A percentile compares a stretch with the other conserved stretches of the same genome.
Conservation (phyloP, 2,797 vertebrate genomes). For the Pitangus sulphuratus region DNA sequence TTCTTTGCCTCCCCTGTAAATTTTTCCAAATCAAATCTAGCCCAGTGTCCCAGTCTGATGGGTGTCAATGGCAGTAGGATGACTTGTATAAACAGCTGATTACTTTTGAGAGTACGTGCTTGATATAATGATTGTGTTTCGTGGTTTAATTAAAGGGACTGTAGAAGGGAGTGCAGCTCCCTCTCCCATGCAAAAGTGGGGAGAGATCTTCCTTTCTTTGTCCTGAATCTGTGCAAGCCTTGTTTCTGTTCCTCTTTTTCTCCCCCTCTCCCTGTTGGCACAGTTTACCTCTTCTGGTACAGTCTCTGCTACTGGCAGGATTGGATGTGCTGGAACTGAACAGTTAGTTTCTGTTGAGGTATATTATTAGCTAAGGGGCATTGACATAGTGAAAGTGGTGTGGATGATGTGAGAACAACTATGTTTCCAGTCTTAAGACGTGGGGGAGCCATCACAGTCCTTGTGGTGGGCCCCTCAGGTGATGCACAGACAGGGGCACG, state of each 20-base stretch:
- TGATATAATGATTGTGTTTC: background rate
- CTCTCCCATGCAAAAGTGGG: background rate
- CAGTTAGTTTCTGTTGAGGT: background rate
- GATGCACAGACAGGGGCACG: background rate
- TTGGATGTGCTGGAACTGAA: background rate
- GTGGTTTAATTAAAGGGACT: background rate
- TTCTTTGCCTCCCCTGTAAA: background rate
- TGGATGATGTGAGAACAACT: background rate
- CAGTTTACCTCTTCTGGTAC: background rate
- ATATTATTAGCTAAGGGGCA: accelerated
- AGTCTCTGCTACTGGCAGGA: background rate
- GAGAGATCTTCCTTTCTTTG: background rate
- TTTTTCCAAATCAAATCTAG: background rate
- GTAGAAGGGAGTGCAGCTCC: background rate
- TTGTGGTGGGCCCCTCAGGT: background rate
- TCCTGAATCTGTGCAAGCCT: background rate
- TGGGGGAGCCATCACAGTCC: background rate
- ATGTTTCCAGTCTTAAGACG: background rate
- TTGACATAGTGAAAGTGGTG: background rate
- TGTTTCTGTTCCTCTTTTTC: background rate
- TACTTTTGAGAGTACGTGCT: background rate
- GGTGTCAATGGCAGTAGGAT: background rate
- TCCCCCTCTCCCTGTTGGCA: background rate
- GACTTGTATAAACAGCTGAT: background rate
- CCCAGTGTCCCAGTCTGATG: background rate